Percentiles rank a stretch among this genome's conserved stretches.
Evolutionary conservation across 2,113 vertebrate genomes (phyloP).

Genomic region (Nycticryphes semicollaris): DNA sequence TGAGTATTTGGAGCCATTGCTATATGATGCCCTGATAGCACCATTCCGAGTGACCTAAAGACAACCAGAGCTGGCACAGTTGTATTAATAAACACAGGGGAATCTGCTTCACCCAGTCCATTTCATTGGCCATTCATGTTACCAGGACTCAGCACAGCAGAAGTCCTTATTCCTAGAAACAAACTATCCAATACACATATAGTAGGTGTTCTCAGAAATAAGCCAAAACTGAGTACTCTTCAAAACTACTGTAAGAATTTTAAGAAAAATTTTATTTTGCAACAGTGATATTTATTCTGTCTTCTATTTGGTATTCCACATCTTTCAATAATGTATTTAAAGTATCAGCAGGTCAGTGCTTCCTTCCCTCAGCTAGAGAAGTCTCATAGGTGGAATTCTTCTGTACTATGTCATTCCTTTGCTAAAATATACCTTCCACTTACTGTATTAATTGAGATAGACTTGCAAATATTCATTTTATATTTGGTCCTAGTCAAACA

Average conservation of each 20-base stretch:
- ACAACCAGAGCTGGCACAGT: background rate
- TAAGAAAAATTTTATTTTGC: background rate
- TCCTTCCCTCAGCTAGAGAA: background rate
- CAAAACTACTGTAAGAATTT: background rate
- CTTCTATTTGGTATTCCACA: background rate
- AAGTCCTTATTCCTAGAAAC: background rate
- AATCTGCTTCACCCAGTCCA: background rate
- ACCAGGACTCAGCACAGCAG: background rate
- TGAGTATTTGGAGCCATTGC: background rate
- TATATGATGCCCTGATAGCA: background rate
- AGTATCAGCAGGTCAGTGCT: background rate
- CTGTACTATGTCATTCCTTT: background rate
- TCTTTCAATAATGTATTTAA: background rate
- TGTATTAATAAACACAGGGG: background rate
- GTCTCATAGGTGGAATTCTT: background rate
- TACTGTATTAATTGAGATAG: background rate
- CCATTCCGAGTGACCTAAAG: background rate
- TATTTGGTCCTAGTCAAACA: background rate
- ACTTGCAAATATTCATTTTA: background rate
- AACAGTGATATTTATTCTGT: background rate
- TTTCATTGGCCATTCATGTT: background rate
- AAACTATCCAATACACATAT: background rate
- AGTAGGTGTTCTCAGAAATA: background rate
- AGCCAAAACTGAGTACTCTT: background rate
- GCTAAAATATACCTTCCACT: background rate